A percentile compares a stretch with the other conserved stretches of the same genome.
phyloP scores from a whole-genome alignment of 2,888 invertebrate genomes.

The Microctonus hyperodae region DNA sequence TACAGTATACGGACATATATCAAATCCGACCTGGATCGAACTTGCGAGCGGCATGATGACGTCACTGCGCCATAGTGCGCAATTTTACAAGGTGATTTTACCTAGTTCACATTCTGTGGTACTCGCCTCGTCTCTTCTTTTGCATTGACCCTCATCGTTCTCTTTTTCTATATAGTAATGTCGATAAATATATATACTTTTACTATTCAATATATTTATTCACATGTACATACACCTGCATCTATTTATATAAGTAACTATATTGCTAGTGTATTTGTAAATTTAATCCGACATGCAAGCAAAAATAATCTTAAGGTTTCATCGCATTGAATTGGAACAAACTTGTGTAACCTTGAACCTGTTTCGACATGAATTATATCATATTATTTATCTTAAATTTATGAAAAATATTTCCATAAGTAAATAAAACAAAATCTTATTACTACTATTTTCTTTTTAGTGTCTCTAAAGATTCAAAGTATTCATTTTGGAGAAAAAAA shows the following conservation, averaged over 20 bases:
- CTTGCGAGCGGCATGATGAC: conserved; percentile 35
- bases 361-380: background rate
- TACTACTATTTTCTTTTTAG: background rate
- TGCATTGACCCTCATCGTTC: conserved; percentile 11
- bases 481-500: background rate
- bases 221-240: no score
- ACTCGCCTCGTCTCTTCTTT: background rate
- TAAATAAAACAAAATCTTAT: background rate
- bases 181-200: conserved; percentile 2
- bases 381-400: background rate
- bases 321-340: background rate
- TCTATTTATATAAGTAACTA: no score
- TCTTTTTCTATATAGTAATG: conserved; percentile 7
- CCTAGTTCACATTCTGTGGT: conserved; percentile 30
- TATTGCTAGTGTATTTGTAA: background rate
- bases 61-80: conserved; percentile 43
- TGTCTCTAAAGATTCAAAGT: background rate
- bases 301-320: conserved; percentile 7
- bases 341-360: conserved; percentile 11
- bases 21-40: conserved; percentile 41
- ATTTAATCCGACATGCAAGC: conserved; percentile 7
- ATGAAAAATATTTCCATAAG: background rate
- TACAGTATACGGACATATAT: conserved; percentile 9
- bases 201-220: background rate
- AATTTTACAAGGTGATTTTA: conserved; percentile 44